Percentiles rank a stretch among this genome's conserved stretches.
Evolutionary conservation across 2,888 invertebrate species (phyloP).

Genomic region (Chorisops tibialis): DNA sequence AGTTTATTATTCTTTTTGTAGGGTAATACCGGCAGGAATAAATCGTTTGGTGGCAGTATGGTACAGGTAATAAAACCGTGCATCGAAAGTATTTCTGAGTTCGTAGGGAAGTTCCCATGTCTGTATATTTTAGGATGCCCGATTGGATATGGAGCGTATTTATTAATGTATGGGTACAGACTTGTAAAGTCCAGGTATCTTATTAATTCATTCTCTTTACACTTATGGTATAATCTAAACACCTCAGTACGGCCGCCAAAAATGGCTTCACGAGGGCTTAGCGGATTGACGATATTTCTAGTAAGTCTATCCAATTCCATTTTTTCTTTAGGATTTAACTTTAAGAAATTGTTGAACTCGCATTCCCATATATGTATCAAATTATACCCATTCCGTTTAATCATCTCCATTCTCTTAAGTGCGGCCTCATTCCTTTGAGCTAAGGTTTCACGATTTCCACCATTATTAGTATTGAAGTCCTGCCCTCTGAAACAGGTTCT

Average conservation of each 20-base stretch:
- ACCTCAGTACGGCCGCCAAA: constrained; percentile 1
- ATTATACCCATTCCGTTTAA: constrained; percentile 11
- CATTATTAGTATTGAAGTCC: not conserved
- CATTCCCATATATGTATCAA: constrained; percentile 6
- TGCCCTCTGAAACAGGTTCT: constrained; percentile 6
- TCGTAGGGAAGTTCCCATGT: constrained; percentile 4
- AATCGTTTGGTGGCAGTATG: not conserved
- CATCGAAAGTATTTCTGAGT: not conserved
- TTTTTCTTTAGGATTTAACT: not conserved
- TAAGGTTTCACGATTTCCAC: not conserved
- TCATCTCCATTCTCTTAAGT: constrained; percentile 1
- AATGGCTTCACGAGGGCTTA: constrained; percentile 1
- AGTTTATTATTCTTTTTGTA: not conserved
- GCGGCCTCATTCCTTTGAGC: too few relatives aligned
- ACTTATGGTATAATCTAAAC: not conserved
- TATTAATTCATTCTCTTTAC: not conserved
- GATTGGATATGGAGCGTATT: constrained; percentile 17
- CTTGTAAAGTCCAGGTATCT: not conserved
- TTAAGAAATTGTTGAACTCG: not conserved
- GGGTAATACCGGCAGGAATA: not conserved
- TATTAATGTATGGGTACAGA: constrained; percentile 14
- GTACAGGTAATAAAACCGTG: constrained; percentile 20
- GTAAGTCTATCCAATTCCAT: too few relatives aligned
- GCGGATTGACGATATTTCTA: not conserved
- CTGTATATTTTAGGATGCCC: constrained; percentile 10